Percentiles rank a stretch among this genome's conserved stretches.
Conservation (phyloP, 2,888 invertebrate species). For the Lumbricus terrestris region DNA sequence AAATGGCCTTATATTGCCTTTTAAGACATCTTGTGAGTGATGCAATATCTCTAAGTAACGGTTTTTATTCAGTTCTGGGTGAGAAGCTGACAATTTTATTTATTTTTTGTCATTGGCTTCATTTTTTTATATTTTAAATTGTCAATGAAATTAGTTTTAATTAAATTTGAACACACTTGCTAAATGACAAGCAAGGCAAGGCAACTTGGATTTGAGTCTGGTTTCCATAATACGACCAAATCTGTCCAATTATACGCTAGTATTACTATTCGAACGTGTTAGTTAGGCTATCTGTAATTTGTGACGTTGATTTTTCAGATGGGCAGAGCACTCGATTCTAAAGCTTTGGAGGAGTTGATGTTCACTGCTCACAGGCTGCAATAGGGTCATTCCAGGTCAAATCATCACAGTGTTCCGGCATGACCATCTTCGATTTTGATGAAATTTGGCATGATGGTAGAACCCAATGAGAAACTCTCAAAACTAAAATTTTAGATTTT, state of each 20-base stretch:
- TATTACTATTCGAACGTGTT: not conserved
- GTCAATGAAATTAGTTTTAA: too few species aligned
- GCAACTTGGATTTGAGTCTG: not conserved
- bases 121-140: too few species aligned
- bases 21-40: not conserved
- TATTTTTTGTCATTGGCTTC: not conserved
- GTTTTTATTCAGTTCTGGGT: not conserved
- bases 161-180: too few species aligned
- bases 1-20: too few species aligned
- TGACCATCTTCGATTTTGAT: too few species aligned
- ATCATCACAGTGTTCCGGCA: too few species aligned
- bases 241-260: not conserved
- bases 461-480: too few species aligned
- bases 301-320: not conserved
- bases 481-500: too few species aligned
- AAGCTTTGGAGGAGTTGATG: not conserved
- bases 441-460: too few species aligned
- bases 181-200: not conserved
- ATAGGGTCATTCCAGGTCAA: too few species aligned
- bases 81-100: not conserved
- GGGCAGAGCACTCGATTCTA: not conserved
- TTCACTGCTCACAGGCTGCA: not conserved
- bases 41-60: not conserved
- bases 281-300: not conserved
- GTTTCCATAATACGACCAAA: not conserved